Evolutionary conservation across 2,888 invertebrate species (phyloP).

Genomic region (Tortrix viridana): DNA sequence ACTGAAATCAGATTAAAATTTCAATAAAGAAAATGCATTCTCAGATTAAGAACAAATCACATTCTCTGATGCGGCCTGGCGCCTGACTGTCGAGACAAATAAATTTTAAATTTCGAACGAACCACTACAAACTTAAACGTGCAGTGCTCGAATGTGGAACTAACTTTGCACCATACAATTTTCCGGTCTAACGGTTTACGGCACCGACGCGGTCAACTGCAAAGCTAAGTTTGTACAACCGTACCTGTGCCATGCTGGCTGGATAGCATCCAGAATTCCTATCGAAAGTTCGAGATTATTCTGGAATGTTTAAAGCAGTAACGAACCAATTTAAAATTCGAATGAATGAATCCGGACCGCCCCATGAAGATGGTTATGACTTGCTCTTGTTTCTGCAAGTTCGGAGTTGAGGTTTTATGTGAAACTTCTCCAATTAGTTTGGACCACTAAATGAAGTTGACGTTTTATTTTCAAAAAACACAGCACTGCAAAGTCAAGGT

Average conservation of each 20-base stretch:
- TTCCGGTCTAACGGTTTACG: neutral
- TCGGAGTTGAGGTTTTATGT: neutral
- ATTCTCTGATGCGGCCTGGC: constrained; percentile 33
- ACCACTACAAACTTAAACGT: constrained; percentile 19
- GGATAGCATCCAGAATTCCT: constrained; percentile 38
- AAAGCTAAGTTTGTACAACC: constrained; percentile 19
- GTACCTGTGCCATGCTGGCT: constrained; percentile 29
- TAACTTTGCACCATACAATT: constrained; percentile 1
- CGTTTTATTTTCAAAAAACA: no score
- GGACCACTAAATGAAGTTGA: no score
- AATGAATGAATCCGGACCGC: constrained; percentile 31
- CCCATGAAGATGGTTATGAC: constrained; percentile 28
- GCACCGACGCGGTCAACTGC: constrained; percentile 11
- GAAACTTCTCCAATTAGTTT: neutral
- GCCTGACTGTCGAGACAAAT: constrained; percentile 37
- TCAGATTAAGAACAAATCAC: constrained; percentile 34
- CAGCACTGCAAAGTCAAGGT: no score
- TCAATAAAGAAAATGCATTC: constrained; percentile 33
- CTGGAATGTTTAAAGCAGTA: constrained; percentile 32
- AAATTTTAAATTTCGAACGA: constrained; percentile 36
- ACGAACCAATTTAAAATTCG: constrained; percentile 39
- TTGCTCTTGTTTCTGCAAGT: constrained; percentile 28
- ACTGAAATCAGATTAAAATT: constrained; percentile 24
- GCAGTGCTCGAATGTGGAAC: constrained; percentile 13
- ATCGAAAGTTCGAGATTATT: constrained; percentile 38